phyloP scores from a whole-genome alignment of 1,140 invertebrate genomes.

The Heterodera carotae region DNA sequence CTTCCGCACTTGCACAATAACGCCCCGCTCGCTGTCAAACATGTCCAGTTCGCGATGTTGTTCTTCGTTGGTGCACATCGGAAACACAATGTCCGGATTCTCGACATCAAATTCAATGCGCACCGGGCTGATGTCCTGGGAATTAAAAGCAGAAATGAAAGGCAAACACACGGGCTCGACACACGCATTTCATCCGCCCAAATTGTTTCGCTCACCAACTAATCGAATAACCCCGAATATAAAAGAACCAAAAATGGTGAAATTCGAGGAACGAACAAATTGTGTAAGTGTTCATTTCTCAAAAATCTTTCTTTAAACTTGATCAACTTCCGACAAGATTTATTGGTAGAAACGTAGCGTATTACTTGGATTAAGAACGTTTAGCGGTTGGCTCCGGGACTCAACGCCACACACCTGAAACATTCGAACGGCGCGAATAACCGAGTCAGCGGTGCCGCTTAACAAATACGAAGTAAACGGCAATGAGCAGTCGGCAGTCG shows the following conservation, averaged over 20 bases:
- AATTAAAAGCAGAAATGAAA: background rate
- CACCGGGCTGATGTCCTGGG: conserved; percentile 34
- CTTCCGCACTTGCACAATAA: conserved; percentile 34
- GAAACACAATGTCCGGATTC: conserved; percentile 26
- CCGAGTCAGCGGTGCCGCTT: conserved; percentile 33
- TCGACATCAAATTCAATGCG: conserved; percentile 45
- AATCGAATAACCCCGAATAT: too few species aligned
- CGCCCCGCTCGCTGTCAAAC: conserved; percentile 34
- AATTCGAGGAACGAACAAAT: too few species aligned
- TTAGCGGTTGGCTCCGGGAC: too few species aligned
- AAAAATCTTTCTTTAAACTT: too few species aligned
- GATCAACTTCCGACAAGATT: too few species aligned
- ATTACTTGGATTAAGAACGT: background rate
- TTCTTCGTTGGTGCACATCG: conserved; percentile 24
- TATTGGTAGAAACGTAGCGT: too few species aligned
- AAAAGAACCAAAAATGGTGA: too few species aligned
- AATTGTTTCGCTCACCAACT: too few species aligned
- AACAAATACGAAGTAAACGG: conserved; percentile 29
- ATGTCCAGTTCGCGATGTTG: conserved; percentile 34
- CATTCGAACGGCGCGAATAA: conserved; percentile 32
- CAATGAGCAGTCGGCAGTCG: conserved; percentile 2
- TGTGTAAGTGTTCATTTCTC: too few species aligned
- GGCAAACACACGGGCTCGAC: too few species aligned
- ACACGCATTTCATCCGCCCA: too few species aligned
- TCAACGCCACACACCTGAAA: conserved; percentile 32